These are phyloP conservation scores for Ailuropoda melanoleuca DNA, from an alignment of 2,113 vertebrate genomes.

Conservation along the genomic window DNA sequence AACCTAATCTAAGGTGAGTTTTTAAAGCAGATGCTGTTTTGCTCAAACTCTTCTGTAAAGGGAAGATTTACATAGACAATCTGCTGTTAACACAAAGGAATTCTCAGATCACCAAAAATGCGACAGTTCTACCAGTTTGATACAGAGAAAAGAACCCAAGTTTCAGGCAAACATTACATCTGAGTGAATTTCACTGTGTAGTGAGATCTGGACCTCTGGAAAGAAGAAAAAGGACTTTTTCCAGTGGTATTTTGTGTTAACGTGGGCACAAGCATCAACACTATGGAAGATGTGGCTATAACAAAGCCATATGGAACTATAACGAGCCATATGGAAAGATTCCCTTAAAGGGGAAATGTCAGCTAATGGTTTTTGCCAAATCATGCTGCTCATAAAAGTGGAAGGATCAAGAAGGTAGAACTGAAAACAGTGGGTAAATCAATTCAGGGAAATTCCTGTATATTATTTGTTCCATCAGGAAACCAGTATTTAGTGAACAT, in stretches of 20 bases:
- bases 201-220: not conserved
- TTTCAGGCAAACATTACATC: not conserved
- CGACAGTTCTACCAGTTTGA: not conserved
- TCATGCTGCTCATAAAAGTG: not conserved
- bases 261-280: not conserved
- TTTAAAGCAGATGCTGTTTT: not conserved
- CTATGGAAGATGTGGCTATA: not conserved
- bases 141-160: not conserved
- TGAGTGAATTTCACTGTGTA: not conserved
- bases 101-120: not conserved
- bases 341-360: not conserved
- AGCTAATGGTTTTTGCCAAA: not conserved
- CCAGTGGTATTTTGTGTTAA: not conserved
- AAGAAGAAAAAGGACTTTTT: conserved; percentile 3
- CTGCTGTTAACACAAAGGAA: not conserved
- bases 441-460: not conserved
- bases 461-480: not conserved
- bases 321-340: not conserved
- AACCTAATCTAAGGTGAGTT: not conserved
- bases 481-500: not conserved
- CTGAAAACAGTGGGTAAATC: not conserved
- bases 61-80: not conserved
- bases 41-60: not conserved
- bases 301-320: not conserved
- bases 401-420: not conserved